phyloP scores from a whole-genome alignment of 2,797 vertebrate genomes.

The Arnoldichthys spilopterus region DNA sequence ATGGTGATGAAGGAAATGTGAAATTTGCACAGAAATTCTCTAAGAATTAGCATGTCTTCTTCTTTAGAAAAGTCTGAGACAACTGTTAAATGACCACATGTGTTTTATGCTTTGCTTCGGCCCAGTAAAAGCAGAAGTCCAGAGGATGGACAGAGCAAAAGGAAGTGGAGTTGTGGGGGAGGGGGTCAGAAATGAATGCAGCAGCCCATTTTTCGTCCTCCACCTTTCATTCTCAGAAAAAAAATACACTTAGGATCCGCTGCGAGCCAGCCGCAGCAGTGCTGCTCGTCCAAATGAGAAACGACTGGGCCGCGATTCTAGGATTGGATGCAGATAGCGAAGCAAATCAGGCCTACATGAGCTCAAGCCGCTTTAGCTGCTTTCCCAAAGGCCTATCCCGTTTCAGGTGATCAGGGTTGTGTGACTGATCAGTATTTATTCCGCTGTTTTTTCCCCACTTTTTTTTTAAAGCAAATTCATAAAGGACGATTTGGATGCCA shows the following conservation, averaged over 20 bases:
- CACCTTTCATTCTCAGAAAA: constrained; percentile 52
- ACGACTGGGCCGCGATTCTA: constrained; percentile 40
- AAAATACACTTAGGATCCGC: constrained; percentile 46
- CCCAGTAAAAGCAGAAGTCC: constrained; percentile 41
- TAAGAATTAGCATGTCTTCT: constrained; percentile 10
- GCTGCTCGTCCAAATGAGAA: constrained; percentile 51
- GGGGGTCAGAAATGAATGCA: background rate
- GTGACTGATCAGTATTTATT: constrained; percentile 35
- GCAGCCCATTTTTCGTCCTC: constrained; percentile 42
- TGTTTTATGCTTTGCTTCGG: constrained; percentile 49
- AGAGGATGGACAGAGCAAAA: constrained; percentile 6
- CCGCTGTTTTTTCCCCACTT: background rate
- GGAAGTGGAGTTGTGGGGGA: constrained; percentile 1
- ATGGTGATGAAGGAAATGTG: background rate
- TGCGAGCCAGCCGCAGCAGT: constrained; percentile 41
- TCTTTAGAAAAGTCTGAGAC: constrained; percentile 27
- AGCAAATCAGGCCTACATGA: constrained; percentile 21
- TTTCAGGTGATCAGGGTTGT: constrained; percentile 32
- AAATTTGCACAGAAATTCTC: background rate
- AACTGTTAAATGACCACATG: constrained; percentile 48
- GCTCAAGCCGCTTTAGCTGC: constrained; percentile 5
- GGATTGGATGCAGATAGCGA: constrained; percentile 3
- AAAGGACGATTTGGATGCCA: background rate
- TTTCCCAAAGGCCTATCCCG: constrained; percentile 3
- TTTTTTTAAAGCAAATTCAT: constrained; percentile 1